A percentile compares a stretch with the other conserved stretches of the same genome.
These are phyloP conservation scores for Zaprionus obscuricornis DNA, from an alignment of 2,888 invertebrate genomes.

Conservation along the genomic window DNA sequence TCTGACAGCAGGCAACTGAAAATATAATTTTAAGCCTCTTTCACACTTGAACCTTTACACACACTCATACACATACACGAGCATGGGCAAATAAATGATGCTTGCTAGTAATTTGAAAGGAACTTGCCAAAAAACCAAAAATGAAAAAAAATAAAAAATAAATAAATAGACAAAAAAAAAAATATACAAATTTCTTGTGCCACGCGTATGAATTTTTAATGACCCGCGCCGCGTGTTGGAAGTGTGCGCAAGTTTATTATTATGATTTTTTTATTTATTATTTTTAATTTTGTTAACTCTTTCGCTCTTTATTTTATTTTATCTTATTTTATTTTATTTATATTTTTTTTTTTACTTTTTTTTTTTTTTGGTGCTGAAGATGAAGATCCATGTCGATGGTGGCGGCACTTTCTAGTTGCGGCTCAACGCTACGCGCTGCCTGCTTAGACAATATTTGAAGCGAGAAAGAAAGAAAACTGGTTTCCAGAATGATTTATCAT, in stretches of 20 bases:
- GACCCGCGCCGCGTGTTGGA: constrained; percentile 64
- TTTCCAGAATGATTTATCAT: constrained; percentile 75
- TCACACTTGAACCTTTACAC: constrained; percentile 28
- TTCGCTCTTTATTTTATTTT: constrained; percentile 43
- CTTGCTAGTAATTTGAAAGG: constrained; percentile 46
- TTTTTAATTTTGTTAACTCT: constrained; percentile 34
- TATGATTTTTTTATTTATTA: constrained; percentile 24
- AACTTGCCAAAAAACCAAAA: constrained; percentile 54
- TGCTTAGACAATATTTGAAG: constrained; percentile 46
- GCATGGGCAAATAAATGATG: constrained; percentile 1
- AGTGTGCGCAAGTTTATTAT: constrained; percentile 58
- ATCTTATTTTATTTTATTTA: constrained; percentile 30
- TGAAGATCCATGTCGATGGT: constrained; percentile 57
- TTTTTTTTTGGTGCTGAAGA: constrained; percentile 29
- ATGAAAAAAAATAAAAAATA: too few relatives aligned
- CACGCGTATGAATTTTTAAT: constrained; percentile 77
- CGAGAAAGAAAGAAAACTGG: constrained; percentile 61
- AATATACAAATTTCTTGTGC: constrained; percentile 60
- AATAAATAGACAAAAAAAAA: too few relatives aligned
- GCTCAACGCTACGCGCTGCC: constrained; percentile 21
- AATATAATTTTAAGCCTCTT: constrained; percentile 29
- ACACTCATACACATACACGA: background rate
- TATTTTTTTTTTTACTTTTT: constrained; percentile 12
- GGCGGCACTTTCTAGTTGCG: constrained; percentile 76
- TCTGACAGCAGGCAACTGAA: constrained; percentile 25